Evolutionary conservation across 2,797 vertebrate genomes (phyloP).

Genomic region (Lycodopsis pacificus): DNA sequence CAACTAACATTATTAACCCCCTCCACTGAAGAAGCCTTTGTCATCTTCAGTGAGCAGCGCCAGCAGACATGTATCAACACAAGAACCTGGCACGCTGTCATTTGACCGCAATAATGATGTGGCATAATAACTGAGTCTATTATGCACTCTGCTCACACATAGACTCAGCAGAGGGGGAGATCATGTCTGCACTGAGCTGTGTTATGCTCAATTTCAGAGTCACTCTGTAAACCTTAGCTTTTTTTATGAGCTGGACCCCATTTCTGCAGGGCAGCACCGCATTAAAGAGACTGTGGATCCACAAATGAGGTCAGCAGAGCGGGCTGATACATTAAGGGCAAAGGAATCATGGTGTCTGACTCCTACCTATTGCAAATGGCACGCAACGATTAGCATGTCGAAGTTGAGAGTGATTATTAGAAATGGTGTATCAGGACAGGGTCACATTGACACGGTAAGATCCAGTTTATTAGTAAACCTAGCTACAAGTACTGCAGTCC

Average conservation of each 20-base stretch:
- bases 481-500: not conserved
- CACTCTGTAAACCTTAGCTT: constrained; percentile 55
- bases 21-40: not conserved
- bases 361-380: constrained; percentile 49
- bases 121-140: constrained; percentile 22
- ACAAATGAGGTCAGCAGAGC: constrained; percentile 67
- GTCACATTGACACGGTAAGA: constrained; percentile 35
- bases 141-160: constrained; percentile 34
- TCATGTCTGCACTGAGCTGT: constrained; percentile 24
- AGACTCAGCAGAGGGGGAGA: constrained; percentile 7
- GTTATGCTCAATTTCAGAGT: constrained; percentile 50
- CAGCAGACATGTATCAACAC: constrained; percentile 8
- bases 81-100: constrained; percentile 7
- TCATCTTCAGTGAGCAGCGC: constrained; percentile 17
- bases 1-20: constrained; percentile 43
- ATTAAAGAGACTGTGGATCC: constrained; percentile 64
- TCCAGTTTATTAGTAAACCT: constrained; percentile 7
- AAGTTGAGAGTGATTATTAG: constrained; percentile 38
- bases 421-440: constrained; percentile 26
- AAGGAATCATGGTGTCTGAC: constrained; percentile 45
- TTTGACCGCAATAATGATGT: constrained; percentile 36
- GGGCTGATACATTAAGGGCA: constrained; percentile 50
- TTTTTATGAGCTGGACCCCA: constrained; percentile 60
- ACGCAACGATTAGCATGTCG: constrained; percentile 49
- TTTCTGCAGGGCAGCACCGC: constrained; percentile 53